Percentiles rank a stretch among this genome's conserved stretches.
phyloP scores from a whole-genome alignment of 2,113 vertebrate genomes.

The Tiliqua scincoides region DNA sequence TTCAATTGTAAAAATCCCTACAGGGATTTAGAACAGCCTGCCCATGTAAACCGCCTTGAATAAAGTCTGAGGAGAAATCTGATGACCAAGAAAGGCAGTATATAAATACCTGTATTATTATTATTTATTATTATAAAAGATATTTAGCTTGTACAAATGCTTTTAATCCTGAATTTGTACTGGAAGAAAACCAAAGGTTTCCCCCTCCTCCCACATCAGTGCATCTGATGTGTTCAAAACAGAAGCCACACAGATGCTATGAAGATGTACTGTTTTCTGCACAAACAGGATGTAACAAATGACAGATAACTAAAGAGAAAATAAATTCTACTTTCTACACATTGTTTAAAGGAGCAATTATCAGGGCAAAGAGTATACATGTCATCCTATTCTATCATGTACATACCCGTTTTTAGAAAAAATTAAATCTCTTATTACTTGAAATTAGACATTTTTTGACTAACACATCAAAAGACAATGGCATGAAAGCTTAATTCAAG shows the following conservation, averaged over 20 bases:
- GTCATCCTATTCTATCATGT: neutral
- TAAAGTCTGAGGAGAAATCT: no score
- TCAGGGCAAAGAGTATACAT: neutral
- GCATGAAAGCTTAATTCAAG: neutral
- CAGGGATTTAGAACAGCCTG: no score
- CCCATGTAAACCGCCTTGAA: no score
- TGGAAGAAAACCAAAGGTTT: neutral
- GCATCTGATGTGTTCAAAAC: neutral
- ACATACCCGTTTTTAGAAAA: neutral
- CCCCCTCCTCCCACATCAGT: neutral
- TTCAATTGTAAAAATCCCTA: no score
- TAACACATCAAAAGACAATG: neutral
- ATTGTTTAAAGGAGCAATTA: neutral
- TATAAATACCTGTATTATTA: no score
- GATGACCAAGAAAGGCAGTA: no score
- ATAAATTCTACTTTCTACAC: neutral
- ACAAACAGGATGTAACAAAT: neutral
- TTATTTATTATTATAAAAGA: no score
- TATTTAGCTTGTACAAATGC: no score
- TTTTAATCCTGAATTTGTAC: neutral
- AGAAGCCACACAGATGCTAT: neutral
- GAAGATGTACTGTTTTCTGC: neutral
- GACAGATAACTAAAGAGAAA: neutral
- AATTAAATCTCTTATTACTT: neutral
- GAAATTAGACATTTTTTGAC: neutral